phyloP scores from a whole-genome alignment of 2,113 vertebrate genomes.

The Pelodiscus sinensis region DNA sequence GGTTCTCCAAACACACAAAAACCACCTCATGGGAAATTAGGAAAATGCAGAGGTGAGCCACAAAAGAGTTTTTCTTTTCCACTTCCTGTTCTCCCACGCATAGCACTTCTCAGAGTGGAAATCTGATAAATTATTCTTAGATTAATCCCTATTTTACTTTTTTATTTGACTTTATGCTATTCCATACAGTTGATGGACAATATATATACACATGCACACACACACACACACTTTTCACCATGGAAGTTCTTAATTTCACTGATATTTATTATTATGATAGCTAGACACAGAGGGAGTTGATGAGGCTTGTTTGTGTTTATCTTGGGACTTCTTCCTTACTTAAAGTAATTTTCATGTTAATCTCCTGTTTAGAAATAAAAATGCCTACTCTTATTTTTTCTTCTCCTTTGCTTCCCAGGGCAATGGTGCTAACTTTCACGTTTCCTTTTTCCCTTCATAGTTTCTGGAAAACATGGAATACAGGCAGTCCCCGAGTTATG shows the following conservation, averaged over 20 bases:
- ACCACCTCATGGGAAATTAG: neutral
- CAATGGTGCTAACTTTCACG: neutral
- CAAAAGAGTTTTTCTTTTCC: neutral
- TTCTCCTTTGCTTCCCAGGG: neutral
- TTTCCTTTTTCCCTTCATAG: neutral
- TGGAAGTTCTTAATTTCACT: accelerated
- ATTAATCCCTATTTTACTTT: neutral
- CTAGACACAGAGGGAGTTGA: neutral
- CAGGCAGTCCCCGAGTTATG: too few relatives aligned
- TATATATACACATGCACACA: neutral
- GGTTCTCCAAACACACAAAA: neutral
- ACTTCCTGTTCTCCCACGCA: neutral
- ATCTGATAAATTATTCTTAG: conserved; percentile 2
- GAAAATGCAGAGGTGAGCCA: neutral
- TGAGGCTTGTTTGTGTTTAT: neutral
- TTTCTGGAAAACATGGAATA: neutral
- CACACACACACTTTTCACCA: neutral
- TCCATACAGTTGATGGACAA: neutral
- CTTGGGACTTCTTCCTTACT: neutral
- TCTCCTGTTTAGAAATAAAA: neutral
- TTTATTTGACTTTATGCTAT: accelerated
- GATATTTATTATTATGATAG: neutral
- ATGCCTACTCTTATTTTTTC: neutral
- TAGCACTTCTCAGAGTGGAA: neutral
- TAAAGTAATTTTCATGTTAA: neutral